Evolutionary conservation across 2,113 vertebrate genomes (phyloP).

Genomic region (Brachyistius frenatus): DNA sequence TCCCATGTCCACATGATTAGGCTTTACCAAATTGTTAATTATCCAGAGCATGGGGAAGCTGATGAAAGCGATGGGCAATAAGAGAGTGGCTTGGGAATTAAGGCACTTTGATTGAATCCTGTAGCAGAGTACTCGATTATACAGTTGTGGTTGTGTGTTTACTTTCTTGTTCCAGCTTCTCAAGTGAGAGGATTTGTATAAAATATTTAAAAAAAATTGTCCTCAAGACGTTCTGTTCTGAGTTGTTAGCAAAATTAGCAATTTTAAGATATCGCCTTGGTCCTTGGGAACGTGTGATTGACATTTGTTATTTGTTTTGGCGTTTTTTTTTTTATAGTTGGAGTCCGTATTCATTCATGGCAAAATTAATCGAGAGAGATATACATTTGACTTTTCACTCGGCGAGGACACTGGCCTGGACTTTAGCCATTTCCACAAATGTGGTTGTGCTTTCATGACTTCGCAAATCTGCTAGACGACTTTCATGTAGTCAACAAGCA

Average conservation of each 20-base stretch:
- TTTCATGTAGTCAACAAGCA: constrained; percentile 5
- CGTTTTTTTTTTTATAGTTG: not conserved
- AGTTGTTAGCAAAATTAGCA: too few species aligned
- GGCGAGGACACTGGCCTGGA: not conserved
- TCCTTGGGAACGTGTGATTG: not conserved
- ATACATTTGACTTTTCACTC: not conserved
- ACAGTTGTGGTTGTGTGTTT: not conserved
- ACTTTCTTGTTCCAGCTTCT: not conserved
- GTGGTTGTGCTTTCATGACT: constrained; percentile 8
- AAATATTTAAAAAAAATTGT: not conserved
- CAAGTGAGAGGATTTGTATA: not conserved
- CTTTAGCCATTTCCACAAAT: not conserved
- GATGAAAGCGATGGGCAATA: constrained; percentile 31
- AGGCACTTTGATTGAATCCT: constrained; percentile 26
- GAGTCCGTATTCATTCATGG: too few species aligned
- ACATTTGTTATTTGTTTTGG: not conserved
- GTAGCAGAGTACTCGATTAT: not conserved
- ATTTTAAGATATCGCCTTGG: not conserved
- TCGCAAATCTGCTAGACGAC: not conserved
- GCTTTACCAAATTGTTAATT: constrained; percentile 71
- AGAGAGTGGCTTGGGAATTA: constrained; percentile 18
- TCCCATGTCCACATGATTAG: constrained; percentile 70
- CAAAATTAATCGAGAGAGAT: not conserved
- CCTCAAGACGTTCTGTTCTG: not conserved
- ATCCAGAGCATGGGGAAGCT: constrained; percentile 52